Evolutionary conservation across 37 sponge, comb jelly and placozoan species (phyloP).

Genomic region (Chondrilla cf. caribensis): DNA sequence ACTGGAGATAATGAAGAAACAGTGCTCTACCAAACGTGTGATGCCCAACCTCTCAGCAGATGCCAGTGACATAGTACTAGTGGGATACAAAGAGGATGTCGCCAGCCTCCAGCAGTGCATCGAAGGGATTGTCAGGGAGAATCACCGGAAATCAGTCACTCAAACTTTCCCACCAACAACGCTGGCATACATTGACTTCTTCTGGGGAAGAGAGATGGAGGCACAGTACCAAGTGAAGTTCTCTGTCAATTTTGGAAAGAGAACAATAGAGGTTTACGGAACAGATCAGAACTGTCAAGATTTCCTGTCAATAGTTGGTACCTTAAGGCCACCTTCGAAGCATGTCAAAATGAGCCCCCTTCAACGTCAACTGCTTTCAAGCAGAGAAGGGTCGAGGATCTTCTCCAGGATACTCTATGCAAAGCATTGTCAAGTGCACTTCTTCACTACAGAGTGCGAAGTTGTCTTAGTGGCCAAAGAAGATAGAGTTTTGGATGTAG

Average conservation of each 20-base stretch:
- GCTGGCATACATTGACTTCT: background rate
- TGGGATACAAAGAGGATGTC: background rate
- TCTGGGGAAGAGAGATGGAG: background rate
- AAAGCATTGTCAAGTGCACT: too few relatives aligned
- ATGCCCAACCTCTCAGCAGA: too few relatives aligned
- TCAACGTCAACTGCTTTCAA: background rate
- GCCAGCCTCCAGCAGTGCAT: background rate
- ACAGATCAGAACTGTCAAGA: background rate
- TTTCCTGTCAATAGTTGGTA: background rate
- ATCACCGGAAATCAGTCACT: background rate
- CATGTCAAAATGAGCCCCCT: background rate
- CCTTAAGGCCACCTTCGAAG: background rate
- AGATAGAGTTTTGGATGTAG: too few relatives aligned
- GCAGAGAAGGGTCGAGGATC: background rate
- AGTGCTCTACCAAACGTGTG: too few relatives aligned
- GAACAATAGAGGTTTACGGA: background rate
- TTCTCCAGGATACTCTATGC: background rate
- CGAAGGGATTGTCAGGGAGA: background rate
- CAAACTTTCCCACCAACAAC: background rate
- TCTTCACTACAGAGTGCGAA: background rate
- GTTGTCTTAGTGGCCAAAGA: too few relatives aligned
- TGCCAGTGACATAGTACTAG: too few relatives aligned
- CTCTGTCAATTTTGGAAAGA: background rate
- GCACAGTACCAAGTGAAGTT: background rate
- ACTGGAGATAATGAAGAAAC: too few relatives aligned